Evolutionary conservation across 2,113 vertebrate genomes (phyloP).

Genomic region (Pseudonaja textilis): DNA sequence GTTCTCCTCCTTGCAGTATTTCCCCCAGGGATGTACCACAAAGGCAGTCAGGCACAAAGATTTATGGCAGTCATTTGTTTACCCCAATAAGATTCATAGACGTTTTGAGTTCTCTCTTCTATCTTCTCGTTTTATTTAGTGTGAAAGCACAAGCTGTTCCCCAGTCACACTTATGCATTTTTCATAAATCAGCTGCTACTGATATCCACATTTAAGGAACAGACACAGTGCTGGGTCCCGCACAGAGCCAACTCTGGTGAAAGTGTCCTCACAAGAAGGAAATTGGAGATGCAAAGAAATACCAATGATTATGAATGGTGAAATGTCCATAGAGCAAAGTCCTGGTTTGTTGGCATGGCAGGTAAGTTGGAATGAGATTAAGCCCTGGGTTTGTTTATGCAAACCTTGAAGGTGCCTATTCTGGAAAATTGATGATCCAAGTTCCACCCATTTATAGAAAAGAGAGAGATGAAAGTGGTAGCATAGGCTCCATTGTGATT

Average conservation of each 20-base stretch:
- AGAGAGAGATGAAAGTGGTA: no score
- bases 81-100: slow-evolving; percentile 54
- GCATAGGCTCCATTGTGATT: no score
- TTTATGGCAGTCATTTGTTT: slow-evolving; percentile 58
- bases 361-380: background rate
- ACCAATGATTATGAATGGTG: background rate
- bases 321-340: background rate
- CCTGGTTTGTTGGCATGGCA: background rate
- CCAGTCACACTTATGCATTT: slow-evolving; percentile 50
- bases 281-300: background rate
- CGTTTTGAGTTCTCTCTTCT: slow-evolving; percentile 44
- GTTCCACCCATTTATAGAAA: no score
- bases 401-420: no score
- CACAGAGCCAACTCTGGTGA: background rate
- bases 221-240: slow-evolving; percentile 11
- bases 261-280: background rate
- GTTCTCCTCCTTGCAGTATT: slow-evolving; percentile 2
- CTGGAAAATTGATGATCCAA: no score
- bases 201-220: slow-evolving; percentile 25
- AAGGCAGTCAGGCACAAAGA: slow-evolving; percentile 58
- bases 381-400: background rate
- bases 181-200: slow-evolving; percentile 54
- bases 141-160: slow-evolving; percentile 64
- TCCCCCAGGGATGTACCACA: slow-evolving; percentile 50
- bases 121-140: slow-evolving; percentile 62